A percentile compares a stretch with the other conserved stretches of the same genome.
phyloP scores from a whole-genome alignment of 2,888 invertebrate genomes.

The Apocheima hispidaria region DNA sequence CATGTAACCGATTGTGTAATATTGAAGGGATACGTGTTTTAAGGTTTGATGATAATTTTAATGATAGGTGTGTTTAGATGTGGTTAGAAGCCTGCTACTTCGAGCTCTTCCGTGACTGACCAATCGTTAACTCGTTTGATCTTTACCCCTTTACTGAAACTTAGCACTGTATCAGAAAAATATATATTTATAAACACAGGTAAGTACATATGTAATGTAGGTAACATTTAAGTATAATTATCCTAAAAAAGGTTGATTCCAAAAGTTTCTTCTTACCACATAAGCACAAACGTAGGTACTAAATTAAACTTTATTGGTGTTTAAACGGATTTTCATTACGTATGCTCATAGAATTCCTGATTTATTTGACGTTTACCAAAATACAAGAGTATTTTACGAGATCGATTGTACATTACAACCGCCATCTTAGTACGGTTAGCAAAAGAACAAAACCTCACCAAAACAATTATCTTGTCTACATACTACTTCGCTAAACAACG shows the following conservation, averaged over 20 bases:
- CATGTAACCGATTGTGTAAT: conserved; percentile 22
- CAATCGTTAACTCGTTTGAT: conserved; percentile 35
- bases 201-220: not conserved
- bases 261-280: not conserved
- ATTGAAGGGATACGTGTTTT: conserved; percentile 41
- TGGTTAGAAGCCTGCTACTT: conserved; percentile 28
- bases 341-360: conserved; percentile 37
- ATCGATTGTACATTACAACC: conserved; percentile 35
- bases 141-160: conserved; percentile 31
- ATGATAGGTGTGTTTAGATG: conserved; percentile 26
- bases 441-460: not conserved
- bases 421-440: conserved; percentile 45
- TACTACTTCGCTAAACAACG: too few species aligned
- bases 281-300: conserved; percentile 10
- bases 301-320: conserved; percentile 28
- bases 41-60: conserved; percentile 25
- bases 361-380: conserved; percentile 45
- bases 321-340: conserved; percentile 36
- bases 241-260: not conserved
- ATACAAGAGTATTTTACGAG: conserved; percentile 40
- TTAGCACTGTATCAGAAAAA: not conserved
- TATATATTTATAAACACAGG: not conserved
- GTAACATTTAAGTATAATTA: not conserved
- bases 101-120: conserved; percentile 21
- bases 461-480: not conserved